These are phyloP conservation scores for Dufourea novaeangliae DNA, from an alignment of 1,140 invertebrate genomes.

Conservation along the genomic window DNA sequence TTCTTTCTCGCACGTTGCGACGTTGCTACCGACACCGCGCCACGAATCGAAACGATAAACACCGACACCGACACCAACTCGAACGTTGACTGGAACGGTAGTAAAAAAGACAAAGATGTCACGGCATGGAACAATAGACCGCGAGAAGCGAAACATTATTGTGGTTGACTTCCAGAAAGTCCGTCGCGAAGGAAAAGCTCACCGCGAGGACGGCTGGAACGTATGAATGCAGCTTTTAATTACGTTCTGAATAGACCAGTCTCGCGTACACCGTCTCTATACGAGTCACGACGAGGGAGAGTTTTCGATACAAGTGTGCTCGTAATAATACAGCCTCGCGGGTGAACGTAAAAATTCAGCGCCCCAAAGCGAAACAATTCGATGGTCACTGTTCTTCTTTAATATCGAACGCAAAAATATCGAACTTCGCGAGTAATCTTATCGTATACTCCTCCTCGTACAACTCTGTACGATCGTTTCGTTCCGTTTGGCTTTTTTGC, in stretches of 20 bases:
- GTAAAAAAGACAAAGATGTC: slow-evolving; percentile 57
- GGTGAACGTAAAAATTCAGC: slow-evolving; percentile 48
- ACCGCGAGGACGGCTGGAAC: slow-evolving; percentile 33
- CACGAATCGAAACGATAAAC: slow-evolving; percentile 37
- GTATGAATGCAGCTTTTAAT: slow-evolving; percentile 66
- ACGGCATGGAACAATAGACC: slow-evolving; percentile 52
- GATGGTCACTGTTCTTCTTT: slow-evolving; percentile 39
- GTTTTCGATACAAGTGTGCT: slow-evolving; percentile 49
- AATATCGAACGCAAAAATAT: too few relatives aligned
- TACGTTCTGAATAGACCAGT: slow-evolving; percentile 62
- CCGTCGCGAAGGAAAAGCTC: slow-evolving; percentile 63
- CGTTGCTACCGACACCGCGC: background rate
- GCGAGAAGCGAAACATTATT: slow-evolving; percentile 60
- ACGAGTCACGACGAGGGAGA: slow-evolving; percentile 55
- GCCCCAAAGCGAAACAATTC: slow-evolving; percentile 44
- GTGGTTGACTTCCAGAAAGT: slow-evolving; percentile 60
- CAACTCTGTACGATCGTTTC: too few relatives aligned
- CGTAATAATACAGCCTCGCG: slow-evolving; percentile 54
- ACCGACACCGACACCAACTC: background rate
- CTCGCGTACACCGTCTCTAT: slow-evolving; percentile 44
- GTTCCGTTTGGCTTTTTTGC: too few relatives aligned
- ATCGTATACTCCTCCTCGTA: too few relatives aligned
- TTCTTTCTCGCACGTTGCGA: slow-evolving; percentile 25
- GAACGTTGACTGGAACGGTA: slow-evolving; percentile 24
- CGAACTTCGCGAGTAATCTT: too few relatives aligned